Percentiles rank a stretch among this genome's conserved stretches.
Evolutionary conservation across 2,797 vertebrate species (phyloP).

Genomic region (Acipenser oxyrinchus): DNA sequence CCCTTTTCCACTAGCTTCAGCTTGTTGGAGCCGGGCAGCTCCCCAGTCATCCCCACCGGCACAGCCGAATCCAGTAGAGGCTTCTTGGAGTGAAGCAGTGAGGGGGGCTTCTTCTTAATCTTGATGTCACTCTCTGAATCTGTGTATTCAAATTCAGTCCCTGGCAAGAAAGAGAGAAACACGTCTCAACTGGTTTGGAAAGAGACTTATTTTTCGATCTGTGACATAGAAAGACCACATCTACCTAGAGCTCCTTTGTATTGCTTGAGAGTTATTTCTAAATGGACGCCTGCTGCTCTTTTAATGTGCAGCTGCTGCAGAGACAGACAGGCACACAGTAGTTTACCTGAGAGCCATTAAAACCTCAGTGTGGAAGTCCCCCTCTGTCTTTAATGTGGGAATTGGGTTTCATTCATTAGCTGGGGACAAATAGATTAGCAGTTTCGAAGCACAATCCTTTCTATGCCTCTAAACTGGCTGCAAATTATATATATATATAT

Average conservation of each 20-base stretch:
- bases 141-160: conserved; percentile 83
- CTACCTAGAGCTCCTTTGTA: too few species aligned
- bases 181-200: not conserved
- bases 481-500: not conserved
- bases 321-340: not conserved
- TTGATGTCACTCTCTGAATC: conserved; percentile 85
- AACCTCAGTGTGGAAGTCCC: conserved; percentile 13
- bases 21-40: conserved; percentile 59
- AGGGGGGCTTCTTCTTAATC: conserved; percentile 72
- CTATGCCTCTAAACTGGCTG: not conserved
- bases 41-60: conserved; percentile 48
- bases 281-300: not conserved
- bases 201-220: not conserved
- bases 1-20: conserved; percentile 53
- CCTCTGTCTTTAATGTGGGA: not conserved
- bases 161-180: conserved; percentile 31
- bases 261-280: too few species aligned
- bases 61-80: conserved; percentile 66
- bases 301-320: conserved; percentile 2
- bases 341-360: conserved; percentile 11
- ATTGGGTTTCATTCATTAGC: conserved; percentile 13
- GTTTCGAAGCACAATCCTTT: not conserved
- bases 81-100: conserved; percentile 74
- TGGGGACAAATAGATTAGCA: conserved; percentile 11
- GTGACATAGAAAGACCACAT: too few species aligned